These are phyloP conservation scores for Corythornis madagascariensis DNA, from an alignment of 2,113 vertebrate species.

Conservation along the genomic window DNA sequence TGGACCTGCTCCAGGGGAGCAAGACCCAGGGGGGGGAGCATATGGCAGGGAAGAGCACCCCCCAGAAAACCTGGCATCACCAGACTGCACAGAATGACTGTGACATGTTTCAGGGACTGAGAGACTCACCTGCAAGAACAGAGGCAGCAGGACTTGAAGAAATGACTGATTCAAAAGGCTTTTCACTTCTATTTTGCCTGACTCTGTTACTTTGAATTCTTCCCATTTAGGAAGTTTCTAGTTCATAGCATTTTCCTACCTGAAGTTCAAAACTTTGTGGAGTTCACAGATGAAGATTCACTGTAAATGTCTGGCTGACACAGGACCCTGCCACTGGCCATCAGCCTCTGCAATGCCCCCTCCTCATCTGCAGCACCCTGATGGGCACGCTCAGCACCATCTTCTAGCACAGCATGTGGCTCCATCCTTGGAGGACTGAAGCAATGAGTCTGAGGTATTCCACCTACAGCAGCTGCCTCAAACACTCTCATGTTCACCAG, in stretches of 20 bases:
- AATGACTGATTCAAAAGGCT: neutral
- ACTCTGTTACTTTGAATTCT: neutral
- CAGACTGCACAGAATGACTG: neutral
- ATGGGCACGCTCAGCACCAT: neutral
- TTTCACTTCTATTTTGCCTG: neutral
- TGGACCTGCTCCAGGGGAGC: neutral
- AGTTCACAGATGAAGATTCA: accelerated
- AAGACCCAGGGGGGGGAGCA: neutral
- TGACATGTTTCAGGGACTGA: neutral
- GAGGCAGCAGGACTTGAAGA: neutral
- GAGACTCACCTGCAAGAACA: neutral
- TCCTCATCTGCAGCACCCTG: neutral
- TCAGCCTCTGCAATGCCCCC: neutral
- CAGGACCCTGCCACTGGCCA: neutral
- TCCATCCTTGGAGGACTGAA: neutral
- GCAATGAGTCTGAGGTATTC: neutral
- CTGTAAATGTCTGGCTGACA: neutral
- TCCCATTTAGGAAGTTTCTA: neutral
- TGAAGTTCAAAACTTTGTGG: neutral
- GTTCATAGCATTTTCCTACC: neutral
- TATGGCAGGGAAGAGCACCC: neutral
- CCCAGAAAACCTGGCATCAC: neutral
- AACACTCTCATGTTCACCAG: neutral
- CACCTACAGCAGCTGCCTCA: neutral
- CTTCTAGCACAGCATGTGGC: neutral